phyloP scores from a whole-genome alignment of 2,888 invertebrate species.

The Eilema griseolum region DNA sequence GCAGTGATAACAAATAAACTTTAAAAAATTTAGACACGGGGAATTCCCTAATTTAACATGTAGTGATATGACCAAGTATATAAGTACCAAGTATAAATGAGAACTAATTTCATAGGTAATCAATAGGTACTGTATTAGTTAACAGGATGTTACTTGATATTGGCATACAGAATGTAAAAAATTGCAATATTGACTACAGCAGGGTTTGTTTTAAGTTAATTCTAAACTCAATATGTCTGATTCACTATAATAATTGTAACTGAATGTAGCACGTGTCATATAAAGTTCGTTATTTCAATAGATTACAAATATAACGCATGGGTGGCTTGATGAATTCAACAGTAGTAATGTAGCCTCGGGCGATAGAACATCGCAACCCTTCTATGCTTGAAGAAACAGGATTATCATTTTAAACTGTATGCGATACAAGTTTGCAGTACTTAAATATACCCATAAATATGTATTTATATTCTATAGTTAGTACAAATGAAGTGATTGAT shows the following conservation, averaged over 20 bases:
- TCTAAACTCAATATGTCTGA: background rate
- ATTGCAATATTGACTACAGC: too few species aligned
- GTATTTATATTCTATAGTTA: background rate
- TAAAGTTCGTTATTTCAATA: slow-evolving; percentile 29
- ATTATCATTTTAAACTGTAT: slow-evolving; percentile 58
- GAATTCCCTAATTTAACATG: too few species aligned
- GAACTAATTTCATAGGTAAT: background rate
- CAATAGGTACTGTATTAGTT: too few species aligned
- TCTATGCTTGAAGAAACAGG: slow-evolving; percentile 62
- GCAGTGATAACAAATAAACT: background rate
- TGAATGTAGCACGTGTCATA: slow-evolving; percentile 18
- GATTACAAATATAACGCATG: slow-evolving; percentile 59
- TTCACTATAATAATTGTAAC: slow-evolving; percentile 8
- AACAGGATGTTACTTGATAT: background rate
- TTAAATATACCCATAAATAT: background rate
- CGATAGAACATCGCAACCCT: slow-evolving; percentile 55
- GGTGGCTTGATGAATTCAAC: slow-evolving; percentile 64
- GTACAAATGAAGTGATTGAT: background rate
- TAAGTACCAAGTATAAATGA: background rate
- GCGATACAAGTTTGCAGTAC: background rate
- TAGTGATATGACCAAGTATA: background rate
- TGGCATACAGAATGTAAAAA: background rate
- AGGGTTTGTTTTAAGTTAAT: background rate
- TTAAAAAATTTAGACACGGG: background rate
- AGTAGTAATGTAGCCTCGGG: slow-evolving; percentile 61